Percentiles rank a stretch among this genome's conserved stretches.
Evolutionary conservation across 30 jellyfish, hydroid and myxozoan species (phyloP).

Genomic region (Aurelia aurita): DNA sequence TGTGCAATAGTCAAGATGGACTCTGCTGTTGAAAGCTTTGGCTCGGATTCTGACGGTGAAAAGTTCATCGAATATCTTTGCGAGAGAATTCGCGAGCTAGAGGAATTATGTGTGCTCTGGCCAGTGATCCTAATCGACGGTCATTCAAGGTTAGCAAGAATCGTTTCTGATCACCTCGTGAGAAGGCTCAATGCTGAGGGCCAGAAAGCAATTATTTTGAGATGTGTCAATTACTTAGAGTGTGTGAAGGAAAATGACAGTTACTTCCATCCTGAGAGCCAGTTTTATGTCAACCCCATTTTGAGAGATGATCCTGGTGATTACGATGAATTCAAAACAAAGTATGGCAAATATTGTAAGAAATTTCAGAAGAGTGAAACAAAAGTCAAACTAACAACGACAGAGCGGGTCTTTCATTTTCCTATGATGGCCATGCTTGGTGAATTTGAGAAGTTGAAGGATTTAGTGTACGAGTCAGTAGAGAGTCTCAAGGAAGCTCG

Average conservation of each 20-base stretch:
- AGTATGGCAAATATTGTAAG: slow-evolving; percentile 1
- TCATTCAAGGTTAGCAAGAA: slow-evolving; percentile 28
- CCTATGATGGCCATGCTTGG: slow-evolving; percentile 66
- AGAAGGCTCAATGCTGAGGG: slow-evolving; percentile 47
- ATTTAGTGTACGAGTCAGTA: slow-evolving; percentile 21
- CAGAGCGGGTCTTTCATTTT: slow-evolving; percentile 47
- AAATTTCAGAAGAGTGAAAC: neutral
- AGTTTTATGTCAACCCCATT: slow-evolving; percentile 25
- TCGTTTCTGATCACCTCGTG: slow-evolving; percentile 52
- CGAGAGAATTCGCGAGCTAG: slow-evolving; percentile 32
- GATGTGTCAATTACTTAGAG: slow-evolving; percentile 24
- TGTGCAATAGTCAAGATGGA: slow-evolving; percentile 39
- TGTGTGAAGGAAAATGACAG: slow-evolving; percentile 15
- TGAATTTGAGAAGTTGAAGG: slow-evolving; percentile 19
- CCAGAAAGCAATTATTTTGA: slow-evolving; percentile 22
- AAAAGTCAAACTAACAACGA: neutral
- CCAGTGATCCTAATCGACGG: slow-evolving; percentile 52
- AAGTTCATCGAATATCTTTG: slow-evolving; percentile 10
- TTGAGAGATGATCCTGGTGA: slow-evolving; percentile 19
- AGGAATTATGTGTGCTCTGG: slow-evolving; percentile 17
- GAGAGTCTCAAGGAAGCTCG: neutral
- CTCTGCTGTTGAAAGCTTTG: slow-evolving; percentile 17
- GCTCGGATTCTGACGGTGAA: slow-evolving; percentile 23
- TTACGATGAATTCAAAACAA: slow-evolving; percentile 13
- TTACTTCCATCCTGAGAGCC: slow-evolving; percentile 19